phyloP scores from a whole-genome alignment of 1,140 invertebrate species.

The Pararge aegeria region DNA sequence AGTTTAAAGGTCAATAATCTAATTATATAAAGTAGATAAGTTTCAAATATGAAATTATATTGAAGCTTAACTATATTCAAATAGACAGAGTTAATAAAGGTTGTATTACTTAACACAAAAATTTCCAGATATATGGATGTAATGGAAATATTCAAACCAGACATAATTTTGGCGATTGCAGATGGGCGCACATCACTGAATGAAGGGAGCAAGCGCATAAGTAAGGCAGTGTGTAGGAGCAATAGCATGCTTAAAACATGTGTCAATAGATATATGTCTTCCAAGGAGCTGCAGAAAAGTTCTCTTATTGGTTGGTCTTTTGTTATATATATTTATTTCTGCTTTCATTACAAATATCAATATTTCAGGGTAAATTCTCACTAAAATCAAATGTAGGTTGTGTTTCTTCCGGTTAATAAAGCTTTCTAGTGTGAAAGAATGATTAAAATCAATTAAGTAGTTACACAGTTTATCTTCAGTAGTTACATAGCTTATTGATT shows the following conservation, averaged over 20 bases:
- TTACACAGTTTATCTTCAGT: too few species aligned
- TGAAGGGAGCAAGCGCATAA: slow-evolving; percentile 84
- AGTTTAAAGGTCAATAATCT: too few species aligned
- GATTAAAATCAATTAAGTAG: too few species aligned
- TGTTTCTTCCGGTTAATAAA: too few species aligned
- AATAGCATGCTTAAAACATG: slow-evolving; percentile 82
- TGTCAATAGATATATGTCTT: slow-evolving; percentile 80
- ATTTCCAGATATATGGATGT: slow-evolving; percentile 85
- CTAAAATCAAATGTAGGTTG: too few species aligned
- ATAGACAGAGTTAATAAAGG: too few species aligned
- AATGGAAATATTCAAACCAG: slow-evolving; percentile 87
- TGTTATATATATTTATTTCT: too few species aligned
- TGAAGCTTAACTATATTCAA: too few species aligned
- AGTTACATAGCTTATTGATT: too few species aligned
- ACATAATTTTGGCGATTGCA: slow-evolving; percentile 88
- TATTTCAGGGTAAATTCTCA: too few species aligned
- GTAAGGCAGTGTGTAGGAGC: slow-evolving; percentile 84
- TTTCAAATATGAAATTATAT: slow-evolving; percentile 6
- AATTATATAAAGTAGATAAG: neutral
- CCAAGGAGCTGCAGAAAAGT: slow-evolving; percentile 63
- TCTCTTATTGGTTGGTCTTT: slow-evolving; percentile 52
- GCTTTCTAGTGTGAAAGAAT: too few species aligned
- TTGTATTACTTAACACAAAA: slow-evolving; percentile 4
- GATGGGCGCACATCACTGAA: slow-evolving; percentile 88
- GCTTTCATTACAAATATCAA: too few species aligned